Base-by-base conservation (phyloP, 2,888 invertebrate genomes). In the Aporophyla lueneburgensis region DNA sequence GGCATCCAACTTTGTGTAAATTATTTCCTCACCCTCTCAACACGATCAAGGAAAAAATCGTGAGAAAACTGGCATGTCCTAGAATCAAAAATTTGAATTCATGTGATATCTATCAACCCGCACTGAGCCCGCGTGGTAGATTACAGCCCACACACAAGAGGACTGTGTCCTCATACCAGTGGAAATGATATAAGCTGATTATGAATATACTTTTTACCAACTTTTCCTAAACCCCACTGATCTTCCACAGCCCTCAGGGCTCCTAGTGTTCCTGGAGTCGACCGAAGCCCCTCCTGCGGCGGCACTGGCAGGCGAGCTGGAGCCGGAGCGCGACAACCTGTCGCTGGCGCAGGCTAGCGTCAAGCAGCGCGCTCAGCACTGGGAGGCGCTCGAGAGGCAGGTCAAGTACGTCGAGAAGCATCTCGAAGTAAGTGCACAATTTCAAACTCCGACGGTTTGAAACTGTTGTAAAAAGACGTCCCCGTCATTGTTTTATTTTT, bases 281-380 rank as follows among this genome's bases (percentile, higher is more conserved):
- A 97, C 97, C 49, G 99, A 99, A 78, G 97, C 97, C 73, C 98
- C 99, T 0, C 99, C 99, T 0, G 97, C 97, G 53, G 96, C 97
- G 0, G 98, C 98, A 74, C 88, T 98, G 51, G 98, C 98, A 88
- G 97, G 97, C 88, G 98, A 98, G 81, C 96, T 97, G 80, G 93
- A 98, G 65, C 98, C 98, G 88, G 98, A 98, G 91, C 97, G 99
- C 72, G 99, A 99, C 96, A 99, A 99, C 97, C 97, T 99, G 87
- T 99, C 99, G 95, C 97, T 99, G 81, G 99, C 99, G 58, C 98
- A 98, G 92, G 98, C 89, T 5, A 75, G 98, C 92, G 97, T 98
- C 90, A 97, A 97, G 83, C 97, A 97, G 87, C 97, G 97, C 81
- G 97, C 98, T 78, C 97, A 97, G 40, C 98, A 98, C 89, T 97